A percentile compares a stretch with the other conserved stretches of the same genome.
These are phyloP conservation scores for Laticauda laticaudata DNA, from an alignment of 2,113 vertebrate species.

Conservation along the genomic window DNA sequence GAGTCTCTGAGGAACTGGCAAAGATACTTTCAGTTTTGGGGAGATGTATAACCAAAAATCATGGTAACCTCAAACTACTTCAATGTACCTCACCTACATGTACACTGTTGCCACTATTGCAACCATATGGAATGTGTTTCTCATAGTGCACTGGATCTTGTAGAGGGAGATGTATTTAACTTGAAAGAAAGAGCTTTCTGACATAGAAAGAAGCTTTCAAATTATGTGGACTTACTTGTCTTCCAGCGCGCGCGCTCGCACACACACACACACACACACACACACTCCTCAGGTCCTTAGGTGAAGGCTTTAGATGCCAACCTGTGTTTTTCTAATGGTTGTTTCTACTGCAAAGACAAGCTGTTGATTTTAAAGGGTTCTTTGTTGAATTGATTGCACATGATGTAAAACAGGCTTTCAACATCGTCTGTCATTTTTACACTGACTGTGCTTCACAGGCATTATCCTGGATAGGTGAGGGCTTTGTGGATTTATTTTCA, in stretches of 20 bases:
- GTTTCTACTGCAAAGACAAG: not conserved
- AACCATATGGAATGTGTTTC: not conserved
- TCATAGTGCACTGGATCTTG: not conserved
- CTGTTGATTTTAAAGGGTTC: not conserved
- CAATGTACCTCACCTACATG: not conserved
- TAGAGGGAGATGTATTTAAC: not conserved
- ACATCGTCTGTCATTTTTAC: not conserved
- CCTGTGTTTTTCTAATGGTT: not conserved
- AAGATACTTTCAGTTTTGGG: not conserved
- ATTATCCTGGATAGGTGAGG: not conserved
- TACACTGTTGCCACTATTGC: too few relatives aligned
- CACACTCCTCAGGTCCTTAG: not conserved
- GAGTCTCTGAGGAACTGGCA: not conserved
- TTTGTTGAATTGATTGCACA: not conserved
- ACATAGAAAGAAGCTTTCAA: not conserved
- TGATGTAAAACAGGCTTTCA: not conserved
- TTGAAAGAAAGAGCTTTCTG: not conserved
- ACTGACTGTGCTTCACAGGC: not conserved
- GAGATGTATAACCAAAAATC: not conserved
- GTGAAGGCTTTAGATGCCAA: not conserved
- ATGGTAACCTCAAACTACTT: not conserved
- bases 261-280: too few relatives aligned
- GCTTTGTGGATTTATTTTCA: not conserved
- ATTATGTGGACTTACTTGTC: not conserved
- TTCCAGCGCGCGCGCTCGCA: not conserved